phyloP scores from a whole-genome alignment of 2,888 invertebrate species.

The Entomobrya multifasciata region DNA sequence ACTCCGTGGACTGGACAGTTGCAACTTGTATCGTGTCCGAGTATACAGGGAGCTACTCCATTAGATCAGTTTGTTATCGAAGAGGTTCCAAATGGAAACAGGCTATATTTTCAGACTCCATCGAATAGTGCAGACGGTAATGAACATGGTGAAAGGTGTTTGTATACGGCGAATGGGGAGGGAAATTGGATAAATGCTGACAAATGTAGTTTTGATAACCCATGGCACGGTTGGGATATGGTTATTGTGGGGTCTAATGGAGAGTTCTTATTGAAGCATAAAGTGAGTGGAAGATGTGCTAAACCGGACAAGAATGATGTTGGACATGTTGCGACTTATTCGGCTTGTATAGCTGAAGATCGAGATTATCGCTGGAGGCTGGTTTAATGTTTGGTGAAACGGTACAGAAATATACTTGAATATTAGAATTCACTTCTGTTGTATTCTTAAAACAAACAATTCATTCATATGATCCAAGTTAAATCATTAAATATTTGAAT shows the following conservation, averaged over 20 bases:
- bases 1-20: conserved; percentile 35
- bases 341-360: too few relatives aligned
- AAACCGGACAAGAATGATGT: too few relatives aligned
- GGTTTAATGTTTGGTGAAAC: too few relatives aligned
- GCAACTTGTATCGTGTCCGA: conserved; percentile 33
- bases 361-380: too few relatives aligned
- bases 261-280: conserved; percentile 60
- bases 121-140: neutral
- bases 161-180: conserved; percentile 56
- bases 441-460: too few relatives aligned
- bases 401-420: too few relatives aligned
- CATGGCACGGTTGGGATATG: conserved; percentile 70
- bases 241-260: conserved; percentile 55
- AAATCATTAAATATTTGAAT: too few relatives aligned
- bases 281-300: conserved; percentile 36
- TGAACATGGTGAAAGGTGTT: conserved; percentile 62
- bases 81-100: neutral
- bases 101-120: conserved; percentile 32
- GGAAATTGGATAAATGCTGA: conserved; percentile 54
- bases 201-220: conserved; percentile 55
- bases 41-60: neutral
- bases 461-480: too few relatives aligned
- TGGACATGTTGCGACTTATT: too few relatives aligned
- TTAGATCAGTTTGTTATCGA: conserved; percentile 48
- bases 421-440: too few relatives aligned